Evolutionary conservation across 2,888 invertebrate species (phyloP).

Genomic region (Myopa tessellatipennis): DNA sequence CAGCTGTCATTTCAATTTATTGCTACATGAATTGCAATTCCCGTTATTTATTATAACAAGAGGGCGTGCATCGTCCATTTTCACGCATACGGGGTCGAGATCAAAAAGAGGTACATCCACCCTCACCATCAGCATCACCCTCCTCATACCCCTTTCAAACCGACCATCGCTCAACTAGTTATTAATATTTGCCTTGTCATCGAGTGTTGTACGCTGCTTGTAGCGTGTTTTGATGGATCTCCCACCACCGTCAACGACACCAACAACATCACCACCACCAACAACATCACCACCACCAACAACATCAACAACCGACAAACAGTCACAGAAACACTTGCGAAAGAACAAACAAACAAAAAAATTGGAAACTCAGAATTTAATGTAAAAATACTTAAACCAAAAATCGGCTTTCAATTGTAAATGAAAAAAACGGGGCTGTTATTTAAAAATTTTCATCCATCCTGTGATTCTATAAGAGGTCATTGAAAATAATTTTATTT

Average conservation of each 20-base stretch:
- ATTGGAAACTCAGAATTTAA: no score
- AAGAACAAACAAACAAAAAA: no score
- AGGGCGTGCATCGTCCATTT: constrained; percentile 26
- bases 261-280: neutral
- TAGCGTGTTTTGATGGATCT: constrained; percentile 22
- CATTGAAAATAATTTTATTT: no score
- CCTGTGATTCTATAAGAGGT: no score
- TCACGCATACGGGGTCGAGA: constrained; percentile 7
- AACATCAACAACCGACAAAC: neutral
- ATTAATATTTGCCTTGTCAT: constrained; percentile 29
- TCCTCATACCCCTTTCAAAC: neutral
- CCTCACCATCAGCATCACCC: neutral
- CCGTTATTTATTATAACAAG: constrained; percentile 20
- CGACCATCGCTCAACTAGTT: constrained; percentile 13
- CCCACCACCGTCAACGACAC: constrained; percentile 17
- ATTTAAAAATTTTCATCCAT: no score
- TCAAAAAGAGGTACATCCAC: neutral
- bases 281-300: neutral
- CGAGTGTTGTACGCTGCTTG: constrained; percentile 9
- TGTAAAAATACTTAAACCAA: no score
- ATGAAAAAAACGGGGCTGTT: no score
- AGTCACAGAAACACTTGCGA: no score
- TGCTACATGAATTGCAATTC: constrained; percentile 33
- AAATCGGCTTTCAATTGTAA: no score
- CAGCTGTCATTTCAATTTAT: constrained; percentile 31